phyloP scores from a whole-genome alignment of 2,797 vertebrate species.

The Falco novaeseelandiae region DNA sequence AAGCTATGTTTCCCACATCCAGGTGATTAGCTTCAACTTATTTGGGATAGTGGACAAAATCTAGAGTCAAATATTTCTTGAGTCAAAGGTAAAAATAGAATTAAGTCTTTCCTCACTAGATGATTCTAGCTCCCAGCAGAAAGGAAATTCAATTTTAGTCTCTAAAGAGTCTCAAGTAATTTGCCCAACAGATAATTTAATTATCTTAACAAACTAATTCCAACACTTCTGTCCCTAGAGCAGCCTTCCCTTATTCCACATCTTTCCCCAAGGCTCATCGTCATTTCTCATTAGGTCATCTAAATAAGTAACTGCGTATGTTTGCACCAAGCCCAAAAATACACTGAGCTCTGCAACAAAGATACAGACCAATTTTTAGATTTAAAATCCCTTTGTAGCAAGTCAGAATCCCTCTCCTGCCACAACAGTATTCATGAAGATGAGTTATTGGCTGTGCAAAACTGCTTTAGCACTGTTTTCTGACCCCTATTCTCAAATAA shows the following conservation, averaged over 20 bases:
- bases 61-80: background rate
- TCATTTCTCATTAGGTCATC: conserved; percentile 1
- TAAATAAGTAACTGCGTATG: background rate
- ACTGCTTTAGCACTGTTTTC: background rate
- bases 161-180: conserved; percentile 37
- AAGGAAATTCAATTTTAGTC: conserved; percentile 39
- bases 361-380: background rate
- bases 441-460: background rate
- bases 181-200: conserved; percentile 48
- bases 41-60: background rate
- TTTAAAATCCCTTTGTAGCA: background rate
- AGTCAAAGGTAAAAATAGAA: conserved; percentile 3
- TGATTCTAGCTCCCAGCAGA: conserved; percentile 8
- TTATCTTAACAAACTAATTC: conserved; percentile 50
- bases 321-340: background rate
- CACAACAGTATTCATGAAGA: background rate
- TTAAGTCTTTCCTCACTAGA: background rate
- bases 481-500: background rate
- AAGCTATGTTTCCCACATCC: background rate
- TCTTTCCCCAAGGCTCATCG: background rate
- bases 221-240: conserved; percentile 8
- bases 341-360: background rate
- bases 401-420: background rate
- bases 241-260: background rate
- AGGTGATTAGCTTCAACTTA: background rate